Percentiles rank a stretch among this genome's conserved stretches.
Conservation (phyloP, 1,140 invertebrate genomes). For the Tribolium madens region DNA sequence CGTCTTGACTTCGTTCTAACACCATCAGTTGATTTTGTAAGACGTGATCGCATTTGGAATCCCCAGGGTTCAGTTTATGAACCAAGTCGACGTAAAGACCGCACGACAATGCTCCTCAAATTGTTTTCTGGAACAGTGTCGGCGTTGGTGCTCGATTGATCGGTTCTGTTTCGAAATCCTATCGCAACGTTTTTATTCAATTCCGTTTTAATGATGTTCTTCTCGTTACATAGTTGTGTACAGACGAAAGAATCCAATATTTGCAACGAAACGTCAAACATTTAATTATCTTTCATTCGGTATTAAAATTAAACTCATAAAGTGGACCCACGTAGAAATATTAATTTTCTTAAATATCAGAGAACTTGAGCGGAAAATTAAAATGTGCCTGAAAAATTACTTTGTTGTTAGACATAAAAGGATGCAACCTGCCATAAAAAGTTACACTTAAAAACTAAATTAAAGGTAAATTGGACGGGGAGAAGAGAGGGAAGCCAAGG, state of each 20-base stretch:
- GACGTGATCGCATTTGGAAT: slow-evolving; percentile 58
- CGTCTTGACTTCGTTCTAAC: slow-evolving; percentile 45
- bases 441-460: not conserved
- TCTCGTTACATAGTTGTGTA: not conserved
- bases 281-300: slow-evolving; percentile 30
- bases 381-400: slow-evolving; percentile 8
- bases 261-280: not conserved
- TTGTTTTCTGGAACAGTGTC: slow-evolving; percentile 48
- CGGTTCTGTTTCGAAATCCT: slow-evolving; percentile 20
- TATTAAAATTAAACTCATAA: slow-evolving; percentile 26
- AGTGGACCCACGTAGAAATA: slow-evolving; percentile 10
- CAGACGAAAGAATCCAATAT: not conserved
- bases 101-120: slow-evolving; percentile 53
- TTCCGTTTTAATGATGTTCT: not conserved
- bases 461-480: not conserved
- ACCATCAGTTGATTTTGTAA: slow-evolving; percentile 56
- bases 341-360: slow-evolving; percentile 15
- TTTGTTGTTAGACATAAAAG: slow-evolving; percentile 23
- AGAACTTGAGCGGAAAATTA: not conserved
- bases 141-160: slow-evolving; percentile 28
- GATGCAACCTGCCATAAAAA: slow-evolving; percentile 22
- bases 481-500: not conserved
- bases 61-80: slow-evolving; percentile 54
- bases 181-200: slow-evolving; percentile 12
- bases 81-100: slow-evolving; percentile 53